Percentiles rank a stretch among this genome's conserved stretches.
Evolutionary conservation across 2,113 vertebrate genomes (phyloP).

Genomic region (Pseudopipra pipra): DNA sequence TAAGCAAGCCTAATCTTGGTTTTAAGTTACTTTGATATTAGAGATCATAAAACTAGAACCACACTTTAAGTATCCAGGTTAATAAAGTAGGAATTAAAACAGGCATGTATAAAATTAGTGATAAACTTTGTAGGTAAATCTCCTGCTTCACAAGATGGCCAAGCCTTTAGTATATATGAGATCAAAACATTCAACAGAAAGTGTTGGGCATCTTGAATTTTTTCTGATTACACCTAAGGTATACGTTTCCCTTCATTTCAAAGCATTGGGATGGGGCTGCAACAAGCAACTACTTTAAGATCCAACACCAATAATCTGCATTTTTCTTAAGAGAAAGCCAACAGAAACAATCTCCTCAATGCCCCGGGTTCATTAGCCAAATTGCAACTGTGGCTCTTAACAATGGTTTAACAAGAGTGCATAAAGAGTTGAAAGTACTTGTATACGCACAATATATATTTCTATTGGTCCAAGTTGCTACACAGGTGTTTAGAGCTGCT

Average conservation of each 20-base stretch:
- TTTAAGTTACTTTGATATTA: conserved; percentile 14
- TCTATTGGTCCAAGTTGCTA: background rate
- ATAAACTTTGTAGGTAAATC: background rate
- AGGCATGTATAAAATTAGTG: background rate
- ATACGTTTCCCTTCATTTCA: background rate
- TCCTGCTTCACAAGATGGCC: background rate
- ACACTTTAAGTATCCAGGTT: background rate
- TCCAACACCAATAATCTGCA: background rate
- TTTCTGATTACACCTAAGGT: background rate
- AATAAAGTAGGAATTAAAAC: background rate
- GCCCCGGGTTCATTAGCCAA: background rate
- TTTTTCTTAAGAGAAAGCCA: background rate
- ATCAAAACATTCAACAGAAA: background rate
- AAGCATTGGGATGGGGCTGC: background rate
- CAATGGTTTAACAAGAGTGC: background rate
- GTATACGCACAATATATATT: background rate
- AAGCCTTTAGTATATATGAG: background rate
- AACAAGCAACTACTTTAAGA: background rate
- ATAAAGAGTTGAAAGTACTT: background rate
- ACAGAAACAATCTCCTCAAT: background rate
- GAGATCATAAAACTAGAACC: background rate
- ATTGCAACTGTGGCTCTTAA: background rate
- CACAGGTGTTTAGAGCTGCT: background rate
- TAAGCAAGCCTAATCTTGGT: conserved; percentile 14
- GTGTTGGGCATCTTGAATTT: background rate